Percentiles rank a stretch among this genome's conserved stretches.
phyloP scores from a whole-genome alignment of 1,140 invertebrate genomes.

The Metaphire vulgaris region DNA sequence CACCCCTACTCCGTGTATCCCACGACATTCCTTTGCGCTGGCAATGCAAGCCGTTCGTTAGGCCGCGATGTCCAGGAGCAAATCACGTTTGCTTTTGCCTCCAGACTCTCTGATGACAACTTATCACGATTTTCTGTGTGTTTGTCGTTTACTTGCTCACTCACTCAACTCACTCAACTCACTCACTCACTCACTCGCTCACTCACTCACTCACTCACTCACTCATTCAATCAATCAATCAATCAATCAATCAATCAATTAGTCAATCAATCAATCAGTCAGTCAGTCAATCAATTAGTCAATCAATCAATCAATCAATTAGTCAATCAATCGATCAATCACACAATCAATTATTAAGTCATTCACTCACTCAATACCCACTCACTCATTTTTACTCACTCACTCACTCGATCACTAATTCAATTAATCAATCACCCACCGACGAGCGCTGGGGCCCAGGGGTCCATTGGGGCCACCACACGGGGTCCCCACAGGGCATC shows the following conservation, averaged over 20 bases:
- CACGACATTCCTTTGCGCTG: too few relatives aligned
- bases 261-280: not conserved
- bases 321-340: not conserved
- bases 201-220: not conserved
- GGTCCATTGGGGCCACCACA: too few relatives aligned
- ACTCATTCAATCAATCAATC: not conserved
- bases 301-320: not conserved
- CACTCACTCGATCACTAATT: conserved; percentile 12
- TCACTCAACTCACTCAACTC: not conserved
- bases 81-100: too few relatives aligned
- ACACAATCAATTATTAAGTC: not conserved
- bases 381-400: not conserved
- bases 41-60: too few relatives aligned
- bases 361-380: not conserved
- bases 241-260: not conserved
- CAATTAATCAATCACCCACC: not conserved
- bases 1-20: too few relatives aligned
- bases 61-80: too few relatives aligned
- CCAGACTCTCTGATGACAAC: too few relatives aligned
- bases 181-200: not conserved
- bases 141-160: not conserved
- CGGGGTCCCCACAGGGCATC: too few relatives aligned
- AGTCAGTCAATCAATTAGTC: not conserved
- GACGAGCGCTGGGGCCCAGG: too few relatives aligned
- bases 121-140: too few relatives aligned